phyloP scores from a whole-genome alignment of 1,140 invertebrate species.

The Elymnias hypermnestra region DNA sequence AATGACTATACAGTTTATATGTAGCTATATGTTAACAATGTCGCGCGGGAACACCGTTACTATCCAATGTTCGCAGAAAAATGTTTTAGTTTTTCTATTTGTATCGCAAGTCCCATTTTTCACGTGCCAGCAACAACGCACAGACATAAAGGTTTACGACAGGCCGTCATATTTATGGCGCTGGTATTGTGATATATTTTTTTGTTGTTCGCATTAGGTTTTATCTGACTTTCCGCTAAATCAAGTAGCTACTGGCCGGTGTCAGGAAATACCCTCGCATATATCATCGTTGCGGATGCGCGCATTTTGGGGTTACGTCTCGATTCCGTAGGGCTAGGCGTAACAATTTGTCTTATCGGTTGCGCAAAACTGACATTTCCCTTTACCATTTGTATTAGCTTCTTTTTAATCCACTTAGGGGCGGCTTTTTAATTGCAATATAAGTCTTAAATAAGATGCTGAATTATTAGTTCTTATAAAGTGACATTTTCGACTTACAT shows the following conservation, averaged over 20 bases:
- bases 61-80: conserved; percentile 36
- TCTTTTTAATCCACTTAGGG: conserved; percentile 1
- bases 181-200: conserved; percentile 72
- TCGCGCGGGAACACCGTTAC: conserved; percentile 27
- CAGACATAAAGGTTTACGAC: conserved; percentile 75
- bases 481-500: too few species aligned
- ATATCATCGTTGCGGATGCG: conserved; percentile 65
- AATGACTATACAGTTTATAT: too few species aligned
- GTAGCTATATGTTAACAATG: conserved; percentile 19
- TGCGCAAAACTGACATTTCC: conserved; percentile 8
- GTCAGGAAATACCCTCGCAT: conserved; percentile 70
- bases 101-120: conserved; percentile 66
- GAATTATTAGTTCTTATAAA: too few species aligned
- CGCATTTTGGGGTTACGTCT: conserved; percentile 64
- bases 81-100: conserved; percentile 61
- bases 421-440: too few species aligned
- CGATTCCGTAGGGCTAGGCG: conserved; percentile 47
- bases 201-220: conserved; percentile 75
- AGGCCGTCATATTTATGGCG: conserved; percentile 72
- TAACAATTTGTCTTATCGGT: conserved; percentile 58
- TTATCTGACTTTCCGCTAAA: conserved; percentile 76
- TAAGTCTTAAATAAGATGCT: too few species aligned
- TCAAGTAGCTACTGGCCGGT: conserved; percentile 75
- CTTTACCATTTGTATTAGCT: not conserved
- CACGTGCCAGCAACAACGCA: conserved; percentile 65